Evolutionary conservation across 2,888 invertebrate species (phyloP).

Genomic region (Leptopilina drosophilae): DNA sequence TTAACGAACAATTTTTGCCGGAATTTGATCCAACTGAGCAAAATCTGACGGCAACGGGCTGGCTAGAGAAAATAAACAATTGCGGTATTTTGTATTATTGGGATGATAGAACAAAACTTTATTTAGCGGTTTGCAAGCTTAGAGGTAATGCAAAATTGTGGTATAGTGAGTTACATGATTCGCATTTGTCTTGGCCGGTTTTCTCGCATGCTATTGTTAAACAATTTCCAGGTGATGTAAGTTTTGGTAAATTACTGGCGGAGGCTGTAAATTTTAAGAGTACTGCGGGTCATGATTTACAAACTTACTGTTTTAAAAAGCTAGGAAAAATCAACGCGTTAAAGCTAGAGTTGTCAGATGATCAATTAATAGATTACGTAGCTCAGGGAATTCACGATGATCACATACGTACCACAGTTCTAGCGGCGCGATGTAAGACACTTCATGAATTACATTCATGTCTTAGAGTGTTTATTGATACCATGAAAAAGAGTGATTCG

Average conservation of each 20-base stretch:
- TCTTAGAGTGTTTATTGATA: too few species aligned
- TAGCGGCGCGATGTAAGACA: too few species aligned
- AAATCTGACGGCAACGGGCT: constrained; percentile 46
- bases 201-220: too few species aligned
- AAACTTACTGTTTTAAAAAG: constrained; percentile 51
- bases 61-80: constrained; percentile 49
- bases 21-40: constrained; percentile 52
- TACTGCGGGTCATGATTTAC: constrained; percentile 45
- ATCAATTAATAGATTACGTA: constrained; percentile 47
- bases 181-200: too few species aligned
- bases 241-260: too few species aligned
- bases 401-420: too few species aligned
- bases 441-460: too few species aligned
- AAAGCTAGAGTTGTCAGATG: constrained; percentile 49
- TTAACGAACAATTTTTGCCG: constrained; percentile 53
- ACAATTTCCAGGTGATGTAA: too few species aligned
- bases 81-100: constrained; percentile 48
- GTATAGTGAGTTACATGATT: too few species aligned
- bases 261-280: constrained; percentile 45
- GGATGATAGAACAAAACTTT: constrained; percentile 49
- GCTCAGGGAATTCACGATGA: background rate
- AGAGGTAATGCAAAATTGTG: too few species aligned
- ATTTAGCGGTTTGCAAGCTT: background rate
- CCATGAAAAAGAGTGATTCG: too few species aligned
- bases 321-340: constrained; percentile 48